Evolutionary conservation across 2,113 vertebrate genomes (phyloP), one percentile per base, ranked within the genome.

Genomic region (Centrocercus urophasianus): DNA sequence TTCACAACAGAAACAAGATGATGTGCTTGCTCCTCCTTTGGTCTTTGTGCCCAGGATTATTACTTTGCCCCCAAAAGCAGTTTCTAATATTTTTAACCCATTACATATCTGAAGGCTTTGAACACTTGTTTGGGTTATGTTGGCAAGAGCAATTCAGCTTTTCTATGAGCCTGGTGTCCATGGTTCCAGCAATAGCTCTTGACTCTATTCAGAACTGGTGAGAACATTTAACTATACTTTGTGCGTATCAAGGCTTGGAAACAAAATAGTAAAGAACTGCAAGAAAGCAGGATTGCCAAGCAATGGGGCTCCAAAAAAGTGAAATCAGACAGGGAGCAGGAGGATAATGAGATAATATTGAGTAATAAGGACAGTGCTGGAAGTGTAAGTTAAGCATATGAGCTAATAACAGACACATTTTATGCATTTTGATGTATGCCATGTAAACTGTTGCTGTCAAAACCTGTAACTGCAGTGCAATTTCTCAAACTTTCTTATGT

Each of bases 21-120:
- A 78, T 92, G 85, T 64, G 28, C 72, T 95, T 90, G 48, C 32
- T 88, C 40, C 76, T 82, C 60, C 42, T 92, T 92, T 87, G 90
- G 59, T 92, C 75, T 95, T 97, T 70, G 73, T 67, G 70, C 52
- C 32, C 40, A 70, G 48, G 89, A 89, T 97, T 95, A 94, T 81
- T 92, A 82, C 65, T 95, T 95, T 87, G 50, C 84, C 65, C 95
- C 28, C 34, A 95, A 94, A 96, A 91, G 64, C 36, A 76, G 36
- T 87, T 96, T 95, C 59, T 96, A 54, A 47, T 75, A 32, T 42
- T 96, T 97, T 98, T 96, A 96, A 96, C 83, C 45, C 70, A 59
- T 82, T 93, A 59, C n/a, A 42, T 93, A 64, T 7, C 71, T 89
- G 71, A 89, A 87, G 34, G 22, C 17, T 56, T 69, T 71, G 73